phyloP scores from a whole-genome alignment of 2,113 vertebrate genomes.

The Bubo bubo region DNA sequence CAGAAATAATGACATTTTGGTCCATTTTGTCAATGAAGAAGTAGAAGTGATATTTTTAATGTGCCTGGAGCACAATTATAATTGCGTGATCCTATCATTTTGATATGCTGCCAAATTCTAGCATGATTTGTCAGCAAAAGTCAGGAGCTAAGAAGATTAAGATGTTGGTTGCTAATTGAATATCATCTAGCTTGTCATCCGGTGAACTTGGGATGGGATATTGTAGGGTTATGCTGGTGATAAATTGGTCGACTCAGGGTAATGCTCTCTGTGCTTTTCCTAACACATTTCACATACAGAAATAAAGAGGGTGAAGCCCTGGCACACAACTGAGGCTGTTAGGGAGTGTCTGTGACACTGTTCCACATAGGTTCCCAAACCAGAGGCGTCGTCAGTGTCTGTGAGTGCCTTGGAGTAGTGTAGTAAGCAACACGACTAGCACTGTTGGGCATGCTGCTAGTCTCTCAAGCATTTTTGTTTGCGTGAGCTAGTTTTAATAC shows the following conservation, averaged over 20 bases:
- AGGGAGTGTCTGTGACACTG: background rate
- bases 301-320: background rate
- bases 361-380: background rate
- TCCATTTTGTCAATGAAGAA: slow-evolving; percentile 4
- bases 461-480: background rate
- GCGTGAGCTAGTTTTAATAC: background rate
- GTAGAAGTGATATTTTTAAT: slow-evolving; percentile 35
- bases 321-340: background rate
- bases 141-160: slow-evolving; percentile 59
- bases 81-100: background rate
- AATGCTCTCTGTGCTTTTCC: background rate
- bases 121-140: slow-evolving; percentile 61
- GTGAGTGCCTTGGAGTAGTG: background rate
- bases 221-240: background rate
- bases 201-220: slow-evolving; percentile 3
- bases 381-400: background rate
- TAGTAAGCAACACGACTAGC: background rate
- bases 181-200: slow-evolving; percentile 36
- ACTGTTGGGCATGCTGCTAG: background rate
- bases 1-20: slow-evolving; percentile 3
- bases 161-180: slow-evolving; percentile 63
- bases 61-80: slow-evolving; percentile 44
- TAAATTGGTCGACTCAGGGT: background rate
- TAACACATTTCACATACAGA: background rate
- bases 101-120: slow-evolving; percentile 57